These are phyloP conservation scores for Campylomormyrus tamandua DNA, from an alignment of 2,113 vertebrate species.

Conservation along the genomic window DNA sequence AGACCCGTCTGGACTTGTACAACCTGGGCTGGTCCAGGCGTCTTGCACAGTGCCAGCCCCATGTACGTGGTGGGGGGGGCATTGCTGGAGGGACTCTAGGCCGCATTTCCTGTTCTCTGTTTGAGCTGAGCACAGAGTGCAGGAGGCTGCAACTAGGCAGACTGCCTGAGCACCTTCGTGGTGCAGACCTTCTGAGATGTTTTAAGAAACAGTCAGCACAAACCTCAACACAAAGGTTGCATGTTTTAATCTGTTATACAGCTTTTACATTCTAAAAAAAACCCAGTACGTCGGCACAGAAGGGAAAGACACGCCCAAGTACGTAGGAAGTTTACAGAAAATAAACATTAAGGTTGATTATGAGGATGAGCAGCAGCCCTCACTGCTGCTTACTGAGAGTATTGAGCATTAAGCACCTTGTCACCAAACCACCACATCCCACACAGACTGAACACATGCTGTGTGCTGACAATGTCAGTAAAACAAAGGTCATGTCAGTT, in stretches of 20 bases:
- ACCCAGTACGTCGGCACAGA: not conserved
- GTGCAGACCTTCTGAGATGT: not conserved
- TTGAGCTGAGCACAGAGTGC: too few relatives aligned
- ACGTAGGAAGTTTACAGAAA: constrained; percentile 5
- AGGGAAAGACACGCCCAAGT: not conserved
- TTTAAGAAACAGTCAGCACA: not conserved
- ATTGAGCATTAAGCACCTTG: not conserved
- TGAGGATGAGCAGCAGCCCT: not conserved
- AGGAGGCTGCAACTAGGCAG: not conserved
- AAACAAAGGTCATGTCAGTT: not conserved
- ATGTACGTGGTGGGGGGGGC: not conserved
- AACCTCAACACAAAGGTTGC: not conserved
- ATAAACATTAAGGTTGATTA: not conserved
- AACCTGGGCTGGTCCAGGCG: not conserved
- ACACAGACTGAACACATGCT: not conserved
- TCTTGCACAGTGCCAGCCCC: not conserved
- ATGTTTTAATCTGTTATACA: not conserved
- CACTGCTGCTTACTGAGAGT: not conserved
- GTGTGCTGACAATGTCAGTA: not conserved
- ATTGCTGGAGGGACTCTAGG: not conserved
- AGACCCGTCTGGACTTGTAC: not conserved
- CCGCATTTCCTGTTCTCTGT: not conserved
- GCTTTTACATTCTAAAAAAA: not conserved
- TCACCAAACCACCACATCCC: not conserved
- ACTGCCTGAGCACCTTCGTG: not conserved